phyloP scores from a whole-genome alignment of 2,888 invertebrate species.

The Eupithecia vulgata region DNA sequence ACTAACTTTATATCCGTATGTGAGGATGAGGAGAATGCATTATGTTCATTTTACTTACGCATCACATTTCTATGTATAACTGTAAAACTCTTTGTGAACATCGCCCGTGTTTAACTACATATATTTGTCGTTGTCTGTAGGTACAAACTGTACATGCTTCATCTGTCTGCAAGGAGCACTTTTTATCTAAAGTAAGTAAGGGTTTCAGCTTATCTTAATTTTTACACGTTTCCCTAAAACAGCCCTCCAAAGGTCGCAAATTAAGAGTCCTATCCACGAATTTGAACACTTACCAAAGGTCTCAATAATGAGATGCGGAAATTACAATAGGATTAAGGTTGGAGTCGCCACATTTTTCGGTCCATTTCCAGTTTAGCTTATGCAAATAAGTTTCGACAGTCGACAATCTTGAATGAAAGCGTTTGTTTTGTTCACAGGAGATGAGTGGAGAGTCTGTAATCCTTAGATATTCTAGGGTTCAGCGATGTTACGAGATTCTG shows the following conservation, averaged over 20 bases:
- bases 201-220: background rate
- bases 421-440: constrained; percentile 61
- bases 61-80: background rate
- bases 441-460: constrained; percentile 45
- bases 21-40: no score
- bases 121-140: background rate
- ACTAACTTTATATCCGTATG: no score
- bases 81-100: background rate
- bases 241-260: background rate
- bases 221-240: background rate
- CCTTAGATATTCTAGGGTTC: background rate
- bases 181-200: no score
- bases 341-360: constrained; percentile 62
- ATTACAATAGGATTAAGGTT: constrained; percentile 43
- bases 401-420: constrained; percentile 71
- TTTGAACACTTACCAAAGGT: constrained; percentile 5
- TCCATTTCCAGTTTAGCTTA: constrained; percentile 76
- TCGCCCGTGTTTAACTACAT: background rate
- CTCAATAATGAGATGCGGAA: constrained; percentile 40
- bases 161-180: background rate
- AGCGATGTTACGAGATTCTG: constrained; percentile 21
- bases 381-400: constrained; percentile 78
- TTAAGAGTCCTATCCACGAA: constrained; percentile 8
- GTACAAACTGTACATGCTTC: no score
- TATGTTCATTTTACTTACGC: no score